Conservation (phyloP, 2,888 invertebrate species). For the Phalera bucephala region DNA sequence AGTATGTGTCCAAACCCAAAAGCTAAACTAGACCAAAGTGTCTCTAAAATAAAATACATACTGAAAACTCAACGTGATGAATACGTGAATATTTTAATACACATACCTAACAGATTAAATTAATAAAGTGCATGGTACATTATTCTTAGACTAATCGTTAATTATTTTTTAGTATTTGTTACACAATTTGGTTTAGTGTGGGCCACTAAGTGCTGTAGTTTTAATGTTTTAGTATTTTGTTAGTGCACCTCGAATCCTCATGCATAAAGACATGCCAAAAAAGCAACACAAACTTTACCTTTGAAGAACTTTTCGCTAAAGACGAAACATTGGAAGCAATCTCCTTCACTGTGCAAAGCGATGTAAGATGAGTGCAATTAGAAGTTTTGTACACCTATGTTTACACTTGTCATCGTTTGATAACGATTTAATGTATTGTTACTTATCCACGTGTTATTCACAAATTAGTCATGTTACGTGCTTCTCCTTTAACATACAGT, state of each 20-base stretch:
- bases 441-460: conserved; percentile 30
- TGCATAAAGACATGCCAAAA: conserved; percentile 66
- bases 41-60: not conserved
- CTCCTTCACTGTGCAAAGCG: conserved; percentile 78
- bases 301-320: conserved; percentile 61
- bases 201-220: conserved; percentile 28
- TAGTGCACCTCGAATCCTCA: conserved; percentile 39
- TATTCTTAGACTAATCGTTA: conserved; percentile 39
- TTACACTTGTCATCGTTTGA: conserved; percentile 28
- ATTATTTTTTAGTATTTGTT: conserved; percentile 9
- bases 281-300: conserved; percentile 81
- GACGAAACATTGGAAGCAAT: conserved; percentile 68
- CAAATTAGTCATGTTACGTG: conserved; percentile 60
- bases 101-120: conserved; percentile 2
- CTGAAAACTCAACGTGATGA: not conserved
- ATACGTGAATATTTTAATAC: not conserved
- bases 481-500: conserved; percentile 21
- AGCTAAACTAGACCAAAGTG: conserved; percentile 16
- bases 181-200: conserved; percentile 27
- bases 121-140: conserved; percentile 65
- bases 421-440: conserved; percentile 34
- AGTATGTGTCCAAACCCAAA: conserved; percentile 22
- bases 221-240: conserved; percentile 33
- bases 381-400: conserved; percentile 44
- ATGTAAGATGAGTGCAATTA: conserved; percentile 67